These are phyloP conservation scores for Helicolenus hilgendorfi DNA, from an alignment of 2,797 vertebrate species.

Conservation along the genomic window DNA sequence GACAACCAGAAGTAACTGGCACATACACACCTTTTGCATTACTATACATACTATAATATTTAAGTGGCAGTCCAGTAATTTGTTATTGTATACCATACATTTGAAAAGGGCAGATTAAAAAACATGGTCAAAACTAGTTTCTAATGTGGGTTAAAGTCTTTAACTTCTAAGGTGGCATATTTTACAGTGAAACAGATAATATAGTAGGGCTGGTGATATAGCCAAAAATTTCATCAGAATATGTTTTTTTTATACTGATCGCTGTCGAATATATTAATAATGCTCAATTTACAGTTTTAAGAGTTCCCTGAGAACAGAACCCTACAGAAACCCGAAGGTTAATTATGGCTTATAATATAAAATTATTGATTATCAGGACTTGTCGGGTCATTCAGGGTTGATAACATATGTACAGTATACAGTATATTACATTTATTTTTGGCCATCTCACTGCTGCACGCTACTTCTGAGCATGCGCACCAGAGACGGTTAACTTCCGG, in stretches of 20 bases:
- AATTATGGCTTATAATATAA: too few relatives aligned
- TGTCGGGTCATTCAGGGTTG: too few relatives aligned
- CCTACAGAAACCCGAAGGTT: too few relatives aligned
- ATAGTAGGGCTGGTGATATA: neutral
- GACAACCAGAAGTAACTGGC: neutral
- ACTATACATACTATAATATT: neutral
- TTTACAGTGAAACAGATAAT: neutral
- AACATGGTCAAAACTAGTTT: neutral
- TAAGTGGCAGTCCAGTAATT: neutral
- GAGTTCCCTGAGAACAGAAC: too few relatives aligned
- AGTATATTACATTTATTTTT: too few relatives aligned
- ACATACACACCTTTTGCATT: neutral
- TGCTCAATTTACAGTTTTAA: too few relatives aligned
- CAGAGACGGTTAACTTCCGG: neutral
- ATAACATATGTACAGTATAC: too few relatives aligned
- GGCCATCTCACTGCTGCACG: too few relatives aligned
- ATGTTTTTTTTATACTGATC: neutral
- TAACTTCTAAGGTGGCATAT: neutral
- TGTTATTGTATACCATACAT: neutral
- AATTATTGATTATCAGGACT: too few relatives aligned
- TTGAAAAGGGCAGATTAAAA: neutral
- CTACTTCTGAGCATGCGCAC: too few relatives aligned
- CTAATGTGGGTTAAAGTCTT: neutral
- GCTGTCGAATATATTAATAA: too few relatives aligned
- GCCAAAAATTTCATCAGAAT: neutral